A percentile compares a stretch with the other conserved stretches of the same genome.
Conservation (phyloP, 2,113 vertebrate genomes). For the Callocephalon fimbriatum region DNA sequence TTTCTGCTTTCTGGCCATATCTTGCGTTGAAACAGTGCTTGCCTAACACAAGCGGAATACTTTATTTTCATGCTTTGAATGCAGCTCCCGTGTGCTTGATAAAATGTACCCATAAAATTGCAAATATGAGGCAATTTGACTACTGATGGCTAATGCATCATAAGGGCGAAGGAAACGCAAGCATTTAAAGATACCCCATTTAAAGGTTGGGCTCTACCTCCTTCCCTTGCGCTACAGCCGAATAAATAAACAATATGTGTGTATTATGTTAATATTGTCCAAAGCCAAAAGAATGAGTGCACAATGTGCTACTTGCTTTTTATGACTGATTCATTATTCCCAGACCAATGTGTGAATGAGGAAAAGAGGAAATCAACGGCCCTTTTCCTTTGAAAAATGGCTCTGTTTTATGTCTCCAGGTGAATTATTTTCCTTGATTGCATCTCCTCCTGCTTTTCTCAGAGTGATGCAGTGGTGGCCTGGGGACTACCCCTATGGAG, state of each 20-base stretch:
- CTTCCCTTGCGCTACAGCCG: background rate
- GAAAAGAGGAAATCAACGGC: background rate
- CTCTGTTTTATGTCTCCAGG: background rate
- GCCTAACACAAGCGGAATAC: slow-evolving; percentile 26
- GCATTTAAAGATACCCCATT: slow-evolving; percentile 41
- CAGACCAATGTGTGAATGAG: background rate
- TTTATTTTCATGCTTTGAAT: slow-evolving; percentile 42
- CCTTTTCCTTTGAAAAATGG: background rate
- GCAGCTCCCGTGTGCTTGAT: slow-evolving; percentile 49
- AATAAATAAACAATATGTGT: slow-evolving; percentile 65
- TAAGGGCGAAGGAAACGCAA: background rate
- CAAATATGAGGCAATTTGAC: slow-evolving; percentile 66
- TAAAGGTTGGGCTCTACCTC: background rate
- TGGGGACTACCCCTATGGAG: background rate
- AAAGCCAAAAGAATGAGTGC: background rate
- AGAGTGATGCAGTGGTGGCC: rapidly evolving
- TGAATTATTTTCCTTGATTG: background rate
- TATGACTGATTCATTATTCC: background rate
- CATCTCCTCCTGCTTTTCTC: background rate
- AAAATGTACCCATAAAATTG: slow-evolving; percentile 67
- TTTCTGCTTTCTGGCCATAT: background rate
- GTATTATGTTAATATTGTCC: slow-evolving; percentile 28
- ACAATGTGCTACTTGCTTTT: background rate
- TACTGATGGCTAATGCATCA: slow-evolving; percentile 65
- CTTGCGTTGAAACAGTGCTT: background rate